Base-by-base conservation (phyloP, 2,113 vertebrate genomes). In the Regulus satrapa region DNA sequence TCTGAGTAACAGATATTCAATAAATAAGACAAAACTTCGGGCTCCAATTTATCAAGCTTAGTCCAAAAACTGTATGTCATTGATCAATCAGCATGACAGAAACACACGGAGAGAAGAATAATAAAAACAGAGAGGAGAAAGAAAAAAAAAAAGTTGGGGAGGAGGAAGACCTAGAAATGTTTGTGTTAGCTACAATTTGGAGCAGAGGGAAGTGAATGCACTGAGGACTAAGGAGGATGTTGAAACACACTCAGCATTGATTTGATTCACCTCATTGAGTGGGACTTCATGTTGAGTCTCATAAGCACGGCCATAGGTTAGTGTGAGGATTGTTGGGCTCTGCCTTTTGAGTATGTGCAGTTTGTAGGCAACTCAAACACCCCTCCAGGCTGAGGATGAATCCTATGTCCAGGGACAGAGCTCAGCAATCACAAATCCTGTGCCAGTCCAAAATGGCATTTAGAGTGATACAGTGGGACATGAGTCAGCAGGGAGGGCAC, bases 101-200 rank as follows among this genome's bases (percentile, higher is more conserved):
- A n/a, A n/a, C n/a, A n/a, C n/a, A n/a, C n/a, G n/a, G n/a, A n/a
- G n/a, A n/a, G n/a, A n/a, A n/a, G n/a, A n/a, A 61, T 76, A 10
- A 40, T 0, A 72, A 64, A 75, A 81, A 75, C 15, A 51, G 1
- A 73, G 17, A 14, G n/a, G 54, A 4, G 80, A 14, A 85, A 83
- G 4, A 62, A 1, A 14, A 46, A 59, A n/a, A 14, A 32, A 18
- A 15, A 28, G 6, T 3, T 3, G 1, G 2, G 6, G n/a, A n/a
- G 5, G 11, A 43, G 4, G 10, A 80, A 36, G 3, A 40, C 5
- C 49, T 1, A n/a, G 29, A 86, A 85, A 12, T 2, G 0, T 45
- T 43, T 59, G 4, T 18, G 31, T 49, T 64, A 76, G 34, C 45
- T 48, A 31, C 32, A 12, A 41, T 54, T 51, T 79, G 14, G n/a